Evolutionary conservation across 2,113 vertebrate species (phyloP).

Genomic region (Prionailurus bengalensis): DNA sequence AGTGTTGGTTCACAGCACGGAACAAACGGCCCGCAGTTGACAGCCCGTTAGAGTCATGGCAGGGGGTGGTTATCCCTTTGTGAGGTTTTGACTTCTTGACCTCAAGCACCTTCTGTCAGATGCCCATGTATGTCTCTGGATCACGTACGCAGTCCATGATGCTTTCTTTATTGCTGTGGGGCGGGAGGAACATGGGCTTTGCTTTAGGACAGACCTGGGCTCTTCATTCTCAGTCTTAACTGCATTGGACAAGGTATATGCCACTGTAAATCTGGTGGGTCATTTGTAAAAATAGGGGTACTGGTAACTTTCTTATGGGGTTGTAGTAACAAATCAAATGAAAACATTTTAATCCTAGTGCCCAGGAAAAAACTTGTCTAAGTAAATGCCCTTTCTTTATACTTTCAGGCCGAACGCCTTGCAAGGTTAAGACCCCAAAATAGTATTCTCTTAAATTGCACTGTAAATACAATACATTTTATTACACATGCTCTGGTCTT

Average conservation of each 20-base stretch:
- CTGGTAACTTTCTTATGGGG: neutral
- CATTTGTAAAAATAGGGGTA: neutral
- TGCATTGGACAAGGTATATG: neutral
- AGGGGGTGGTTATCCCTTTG: neutral
- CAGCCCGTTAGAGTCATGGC: fast-evolving
- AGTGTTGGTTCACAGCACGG: fast-evolving
- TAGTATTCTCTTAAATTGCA: neutral
- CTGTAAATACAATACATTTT: neutral
- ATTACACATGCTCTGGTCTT: neutral
- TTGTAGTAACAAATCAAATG: neutral
- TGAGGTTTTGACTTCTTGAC: neutral
- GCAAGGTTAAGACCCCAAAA: neutral
- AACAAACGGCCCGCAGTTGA: fast-evolving
- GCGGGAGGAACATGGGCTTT: neutral
- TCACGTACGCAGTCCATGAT: neutral
- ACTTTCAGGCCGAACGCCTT: neutral
- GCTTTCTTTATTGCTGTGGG: neutral
- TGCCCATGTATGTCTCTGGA: neutral
- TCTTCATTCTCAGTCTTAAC: neutral
- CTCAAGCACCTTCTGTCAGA: neutral
- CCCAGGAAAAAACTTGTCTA: neutral
- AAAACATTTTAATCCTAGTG: neutral
- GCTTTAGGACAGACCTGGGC: neutral
- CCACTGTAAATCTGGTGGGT: neutral
- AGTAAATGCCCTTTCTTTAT: neutral